Percentiles rank a stretch among this genome's conserved stretches.
Evolutionary conservation across 2,888 invertebrate genomes (phyloP).

Genomic region (Pterobdella sp.): DNA sequence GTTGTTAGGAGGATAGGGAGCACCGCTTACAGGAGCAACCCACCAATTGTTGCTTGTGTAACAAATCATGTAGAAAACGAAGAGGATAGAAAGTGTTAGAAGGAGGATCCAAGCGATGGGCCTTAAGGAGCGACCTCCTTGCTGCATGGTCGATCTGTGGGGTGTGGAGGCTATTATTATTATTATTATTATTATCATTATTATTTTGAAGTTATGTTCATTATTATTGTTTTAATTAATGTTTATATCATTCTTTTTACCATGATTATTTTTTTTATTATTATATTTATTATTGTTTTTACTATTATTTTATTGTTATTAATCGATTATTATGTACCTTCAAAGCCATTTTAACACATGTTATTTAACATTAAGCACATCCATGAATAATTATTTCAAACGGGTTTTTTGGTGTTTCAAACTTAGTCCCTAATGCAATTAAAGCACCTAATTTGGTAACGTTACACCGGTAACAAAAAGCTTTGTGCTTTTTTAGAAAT

Average conservation of each 20-base stretch:
- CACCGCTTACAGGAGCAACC: slow-evolving; percentile 19
- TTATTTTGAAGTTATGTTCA: not conserved
- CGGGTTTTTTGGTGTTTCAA: too few relatives aligned
- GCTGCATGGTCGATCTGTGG: not conserved
- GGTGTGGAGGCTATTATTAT: too few relatives aligned
- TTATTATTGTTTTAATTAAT: not conserved
- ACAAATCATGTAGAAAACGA: slow-evolving; percentile 30
- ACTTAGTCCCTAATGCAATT: too few relatives aligned
- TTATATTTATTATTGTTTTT: not conserved
- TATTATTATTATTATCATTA: not conserved
- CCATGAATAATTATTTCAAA: too few relatives aligned
- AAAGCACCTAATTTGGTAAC: too few relatives aligned
- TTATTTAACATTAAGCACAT: too few relatives aligned
- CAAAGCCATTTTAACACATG: too few relatives aligned
- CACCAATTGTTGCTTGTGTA: slow-evolving; percentile 31
- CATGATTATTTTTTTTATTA: too few relatives aligned
- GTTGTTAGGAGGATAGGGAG: slow-evolving; percentile 27
- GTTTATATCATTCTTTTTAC: not conserved
- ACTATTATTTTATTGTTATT: not conserved
- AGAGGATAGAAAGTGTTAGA: slow-evolving; percentile 26
- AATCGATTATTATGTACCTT: too few relatives aligned
- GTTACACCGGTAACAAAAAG: too few relatives aligned
- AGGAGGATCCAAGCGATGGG: slow-evolving; percentile 24
- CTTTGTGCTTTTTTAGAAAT: too few relatives aligned
- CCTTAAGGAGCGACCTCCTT: not conserved